Base-by-base conservation (phyloP, 2,888 invertebrate genomes). In the Clistopyga incitator region DNA sequence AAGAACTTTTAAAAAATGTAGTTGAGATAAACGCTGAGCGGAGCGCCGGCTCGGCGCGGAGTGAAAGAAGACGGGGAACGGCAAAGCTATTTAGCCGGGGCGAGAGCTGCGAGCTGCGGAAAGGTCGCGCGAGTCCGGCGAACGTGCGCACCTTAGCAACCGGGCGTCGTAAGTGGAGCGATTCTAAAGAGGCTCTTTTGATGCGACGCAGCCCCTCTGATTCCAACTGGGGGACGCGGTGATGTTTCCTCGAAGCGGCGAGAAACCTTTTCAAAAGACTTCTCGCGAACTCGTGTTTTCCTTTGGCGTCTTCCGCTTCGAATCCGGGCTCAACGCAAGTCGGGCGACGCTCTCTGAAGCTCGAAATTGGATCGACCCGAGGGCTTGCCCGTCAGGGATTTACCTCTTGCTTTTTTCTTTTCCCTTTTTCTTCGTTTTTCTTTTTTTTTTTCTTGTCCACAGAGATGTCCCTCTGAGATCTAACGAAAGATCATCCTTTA, bases 401-500 rank as follows among this genome's bases (percentile, higher is more conserved):
- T 42, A 47, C 68, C 38, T 71, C 38, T 50, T 50, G 15, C 18
- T 47, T 47, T 29, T 75, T 25, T 64, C 8, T 34, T 38, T 29
- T 18, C 38, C 47, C 65, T 45, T 71, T 54, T n/a, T n/a, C n/a
- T n/a, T 4, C 29, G 2, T 29, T 29, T 84, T 52, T 54, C 64
- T 8, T 34, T 6, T 34, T 34, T 34, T 34, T 34, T 52, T 50
- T 47, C n/a, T 23, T 65, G 11, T 1, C 45, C 50, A 29, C 8
- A 8, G 52, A 11, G 29, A 68, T 71, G 38, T 52, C 76, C 18
- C 72, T 71, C 56, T 52, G 61, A 76, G 13, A 76, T 82, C 42
- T 54, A 23, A 52, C 76, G 83, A 86, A 87, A 85, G 89, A 88
- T 89, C 84, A 89, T 87, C 87, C 87, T 81, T 86, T 85, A 84